Evolutionary conservation across 2,888 invertebrate genomes (phyloP).

Genomic region (Syrphus vitripennis): DNA sequence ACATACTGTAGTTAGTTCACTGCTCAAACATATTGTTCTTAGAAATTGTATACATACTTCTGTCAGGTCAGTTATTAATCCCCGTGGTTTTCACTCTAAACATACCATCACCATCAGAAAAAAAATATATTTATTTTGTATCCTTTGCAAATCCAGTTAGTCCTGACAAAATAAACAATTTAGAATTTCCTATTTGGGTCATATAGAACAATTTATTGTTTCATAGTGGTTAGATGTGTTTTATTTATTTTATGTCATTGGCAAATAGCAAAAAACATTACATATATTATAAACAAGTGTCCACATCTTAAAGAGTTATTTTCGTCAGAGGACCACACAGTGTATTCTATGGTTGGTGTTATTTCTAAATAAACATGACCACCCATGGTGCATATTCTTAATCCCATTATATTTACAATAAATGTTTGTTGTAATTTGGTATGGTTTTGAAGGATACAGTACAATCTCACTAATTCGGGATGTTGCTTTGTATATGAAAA

Average conservation of each 20-base stretch:
- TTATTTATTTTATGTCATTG: background rate
- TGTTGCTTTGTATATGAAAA: no score
- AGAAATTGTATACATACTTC: background rate
- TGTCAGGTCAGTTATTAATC: background rate
- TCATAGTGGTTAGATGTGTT: background rate
- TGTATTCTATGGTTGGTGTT: background rate
- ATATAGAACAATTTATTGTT: background rate
- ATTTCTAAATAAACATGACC: slow-evolving; percentile 4
- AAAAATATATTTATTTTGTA: background rate
- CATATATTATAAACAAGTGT: slow-evolving; percentile 56
- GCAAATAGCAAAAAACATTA: slow-evolving; percentile 21
- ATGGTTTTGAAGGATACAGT: background rate
- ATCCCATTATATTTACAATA: slow-evolving; percentile 28
- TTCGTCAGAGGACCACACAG: background rate
- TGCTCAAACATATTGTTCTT: background rate
- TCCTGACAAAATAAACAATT: background rate
- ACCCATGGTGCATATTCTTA: slow-evolving; percentile 19
- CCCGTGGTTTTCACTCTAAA: background rate
- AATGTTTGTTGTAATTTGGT: background rate
- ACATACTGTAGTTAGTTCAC: background rate
- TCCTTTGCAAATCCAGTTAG: background rate
- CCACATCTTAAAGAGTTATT: slow-evolving; percentile 23
- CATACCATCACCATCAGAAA: no score
- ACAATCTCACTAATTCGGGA: background rate
- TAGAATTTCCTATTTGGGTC: background rate